Evolutionary conservation across 2,888 invertebrate species (phyloP).

Genomic region (Drosophila paramelanica): DNA sequence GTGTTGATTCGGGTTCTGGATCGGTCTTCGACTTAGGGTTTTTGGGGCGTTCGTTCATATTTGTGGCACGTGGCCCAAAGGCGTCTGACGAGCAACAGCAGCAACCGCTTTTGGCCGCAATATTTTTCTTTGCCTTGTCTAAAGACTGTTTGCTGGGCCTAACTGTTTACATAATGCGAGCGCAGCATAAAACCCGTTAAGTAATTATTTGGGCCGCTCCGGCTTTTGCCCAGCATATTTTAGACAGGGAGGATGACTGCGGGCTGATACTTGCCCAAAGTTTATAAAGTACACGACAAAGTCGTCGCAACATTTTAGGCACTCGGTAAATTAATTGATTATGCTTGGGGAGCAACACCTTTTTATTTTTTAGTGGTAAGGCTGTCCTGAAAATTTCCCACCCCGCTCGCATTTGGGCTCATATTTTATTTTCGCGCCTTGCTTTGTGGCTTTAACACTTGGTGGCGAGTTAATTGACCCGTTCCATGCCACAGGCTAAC

Average conservation of each 20-base stretch:
- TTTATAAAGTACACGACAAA: conserved; percentile 58
- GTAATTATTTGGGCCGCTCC: conserved; percentile 60
- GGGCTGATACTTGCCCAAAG: conserved; percentile 8
- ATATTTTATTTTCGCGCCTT: conserved; percentile 41
- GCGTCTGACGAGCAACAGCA: conserved; percentile 21
- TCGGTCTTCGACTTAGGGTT: conserved; percentile 1
- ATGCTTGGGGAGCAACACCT: conserved; percentile 54
- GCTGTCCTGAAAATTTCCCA: not conserved
- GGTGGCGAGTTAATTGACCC: conserved; percentile 37
- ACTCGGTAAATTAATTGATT: conserved; percentile 63
- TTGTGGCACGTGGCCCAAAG: conserved; percentile 49
- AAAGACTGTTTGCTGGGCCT: conserved; percentile 16
- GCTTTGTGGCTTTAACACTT: conserved; percentile 42
- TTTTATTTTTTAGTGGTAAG: conserved; percentile 10
- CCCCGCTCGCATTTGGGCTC: conserved; percentile 13
- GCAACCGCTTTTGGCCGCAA: conserved; percentile 36
- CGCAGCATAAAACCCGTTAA: conserved; percentile 69
- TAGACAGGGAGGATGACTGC: not conserved
- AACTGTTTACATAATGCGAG: conserved; percentile 65
- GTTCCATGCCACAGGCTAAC: not conserved
- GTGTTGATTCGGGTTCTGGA: conserved; percentile 17
- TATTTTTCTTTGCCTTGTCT: conserved; percentile 49
- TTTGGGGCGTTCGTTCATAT: conserved; percentile 33
- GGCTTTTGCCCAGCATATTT: conserved; percentile 7
- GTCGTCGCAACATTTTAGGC: conserved; percentile 56